phyloP scores from a whole-genome alignment of 2,113 vertebrate species.

The Notiomystis cincta region DNA sequence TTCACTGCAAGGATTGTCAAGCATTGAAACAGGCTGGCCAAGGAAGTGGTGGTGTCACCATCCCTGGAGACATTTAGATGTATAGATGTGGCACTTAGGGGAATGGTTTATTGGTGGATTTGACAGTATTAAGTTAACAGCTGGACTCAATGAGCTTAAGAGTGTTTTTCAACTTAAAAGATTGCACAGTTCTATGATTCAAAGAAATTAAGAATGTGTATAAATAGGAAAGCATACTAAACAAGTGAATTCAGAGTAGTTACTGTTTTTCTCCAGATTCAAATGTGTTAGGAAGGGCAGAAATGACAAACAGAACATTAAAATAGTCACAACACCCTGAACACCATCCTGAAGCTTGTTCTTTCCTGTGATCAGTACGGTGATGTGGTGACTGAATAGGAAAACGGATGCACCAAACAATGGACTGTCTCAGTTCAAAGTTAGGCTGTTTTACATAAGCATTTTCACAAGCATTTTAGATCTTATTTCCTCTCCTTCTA shows the following conservation, averaged over 20 bases:
- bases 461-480: background rate
- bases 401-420: rapidly evolving
- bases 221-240: background rate
- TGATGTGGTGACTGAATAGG: background rate
- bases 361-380: background rate
- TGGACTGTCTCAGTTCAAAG: background rate
- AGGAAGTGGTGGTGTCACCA: background rate
- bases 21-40: background rate
- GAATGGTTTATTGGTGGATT: background rate
- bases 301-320: background rate
- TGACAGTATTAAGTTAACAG: background rate
- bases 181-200: background rate
- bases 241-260: background rate
- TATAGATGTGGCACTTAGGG: background rate
- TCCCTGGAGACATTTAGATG: background rate
- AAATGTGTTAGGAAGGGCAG: background rate
- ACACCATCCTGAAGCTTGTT: background rate
- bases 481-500: background rate
- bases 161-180: background rate
- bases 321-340: background rate
- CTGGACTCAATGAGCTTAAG: background rate
- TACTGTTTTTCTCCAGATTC: background rate
- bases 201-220: background rate
- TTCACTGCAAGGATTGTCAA: background rate
- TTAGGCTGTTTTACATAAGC: background rate